Percentiles rank a stretch among this genome's conserved stretches.
Conservation (phyloP, 2,888 invertebrate genomes). For the Papilio demoleus region DNA sequence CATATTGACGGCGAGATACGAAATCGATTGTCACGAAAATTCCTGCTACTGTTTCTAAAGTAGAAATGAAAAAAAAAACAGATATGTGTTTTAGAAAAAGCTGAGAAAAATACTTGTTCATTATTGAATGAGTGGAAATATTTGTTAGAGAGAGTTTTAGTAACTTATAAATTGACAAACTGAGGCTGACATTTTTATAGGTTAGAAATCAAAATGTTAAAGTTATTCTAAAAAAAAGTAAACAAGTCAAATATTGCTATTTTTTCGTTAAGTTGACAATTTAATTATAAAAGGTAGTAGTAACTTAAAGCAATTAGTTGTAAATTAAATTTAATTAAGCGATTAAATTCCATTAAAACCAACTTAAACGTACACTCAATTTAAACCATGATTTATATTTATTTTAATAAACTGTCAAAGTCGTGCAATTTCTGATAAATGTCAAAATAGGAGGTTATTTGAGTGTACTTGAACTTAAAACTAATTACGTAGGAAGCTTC, state of each 20-base stretch:
- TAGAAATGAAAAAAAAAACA: no score
- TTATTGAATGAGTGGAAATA: neutral
- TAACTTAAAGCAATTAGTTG: neutral
- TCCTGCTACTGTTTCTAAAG: no score
- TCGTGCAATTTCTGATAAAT: no score
- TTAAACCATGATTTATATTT: no score
- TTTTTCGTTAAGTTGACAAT: neutral
- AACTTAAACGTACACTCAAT: no score
- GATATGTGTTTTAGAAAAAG: no score
- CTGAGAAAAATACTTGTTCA: no score
- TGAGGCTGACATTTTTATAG: slow-evolving; percentile 25
- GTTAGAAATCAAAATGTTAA: neutral
- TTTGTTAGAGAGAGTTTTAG: neutral
- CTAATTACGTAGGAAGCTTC: neutral
- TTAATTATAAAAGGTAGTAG: neutral
- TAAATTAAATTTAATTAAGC: neutral
- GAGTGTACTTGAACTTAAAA: no score
- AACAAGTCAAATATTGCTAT: neutral
- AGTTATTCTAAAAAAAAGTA: neutral
- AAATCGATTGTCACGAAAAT: no score
- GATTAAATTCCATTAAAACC: neutral
- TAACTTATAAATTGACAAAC: neutral
- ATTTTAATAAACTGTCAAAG: neutral
- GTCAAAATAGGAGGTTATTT: neutral
- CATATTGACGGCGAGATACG: no score